Evolutionary conservation across 2,797 vertebrate genomes (phyloP).

Genomic region (Micromesistius poutassou): DNA sequence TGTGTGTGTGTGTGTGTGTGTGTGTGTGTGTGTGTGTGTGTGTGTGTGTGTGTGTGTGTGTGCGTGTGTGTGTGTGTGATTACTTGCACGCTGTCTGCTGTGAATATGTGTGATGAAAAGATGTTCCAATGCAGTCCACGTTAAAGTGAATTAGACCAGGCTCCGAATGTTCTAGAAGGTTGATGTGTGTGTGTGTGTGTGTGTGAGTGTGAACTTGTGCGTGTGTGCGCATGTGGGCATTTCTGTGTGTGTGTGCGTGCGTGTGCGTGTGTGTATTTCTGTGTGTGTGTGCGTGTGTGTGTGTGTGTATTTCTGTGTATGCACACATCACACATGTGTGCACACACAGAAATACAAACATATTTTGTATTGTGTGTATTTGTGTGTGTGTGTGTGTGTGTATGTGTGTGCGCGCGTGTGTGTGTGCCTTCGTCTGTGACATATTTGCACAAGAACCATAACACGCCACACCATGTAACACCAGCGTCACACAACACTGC

Average conservation of each 20-base stretch:
- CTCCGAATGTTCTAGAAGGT: too few relatives aligned
- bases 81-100: too few relatives aligned
- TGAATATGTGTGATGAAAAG: too few relatives aligned
- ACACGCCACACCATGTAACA: neutral
- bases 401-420: too few relatives aligned
- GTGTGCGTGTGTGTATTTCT: neutral
- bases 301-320: neutral
- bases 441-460: neutral
- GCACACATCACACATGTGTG: too few relatives aligned
- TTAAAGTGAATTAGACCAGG: too few relatives aligned
- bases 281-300: neutral
- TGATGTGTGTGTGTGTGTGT: too few relatives aligned
- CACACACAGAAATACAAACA: too few relatives aligned
- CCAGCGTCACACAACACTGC: neutral
- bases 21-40: slow-evolving; percentile 5
- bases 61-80: neutral
- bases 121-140: too few relatives aligned
- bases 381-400: too few relatives aligned
- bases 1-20: neutral
- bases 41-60: slow-evolving; percentile 1
- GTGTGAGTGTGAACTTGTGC: too few relatives aligned
- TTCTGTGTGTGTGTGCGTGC: neutral
- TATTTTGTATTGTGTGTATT: too few relatives aligned
- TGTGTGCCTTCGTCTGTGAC: neutral
- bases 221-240: neutral